phyloP scores from a whole-genome alignment of 2,888 invertebrate genomes.

The Cephus rjabovi region DNA sequence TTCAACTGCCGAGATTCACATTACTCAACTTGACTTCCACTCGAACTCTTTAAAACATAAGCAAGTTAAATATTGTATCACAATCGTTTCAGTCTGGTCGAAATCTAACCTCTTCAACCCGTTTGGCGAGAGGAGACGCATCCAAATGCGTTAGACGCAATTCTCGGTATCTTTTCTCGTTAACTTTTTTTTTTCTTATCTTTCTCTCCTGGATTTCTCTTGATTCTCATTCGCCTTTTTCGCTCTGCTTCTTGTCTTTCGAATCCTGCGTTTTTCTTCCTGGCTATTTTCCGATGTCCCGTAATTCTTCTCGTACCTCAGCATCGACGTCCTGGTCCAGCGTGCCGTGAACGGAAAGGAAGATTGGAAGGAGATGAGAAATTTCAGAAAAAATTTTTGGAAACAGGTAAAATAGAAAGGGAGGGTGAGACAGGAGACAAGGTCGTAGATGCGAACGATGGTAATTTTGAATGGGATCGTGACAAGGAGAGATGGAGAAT shows the following conservation, averaged over 20 bases:
- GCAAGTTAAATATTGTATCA: conserved; percentile 67
- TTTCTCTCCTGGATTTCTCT: background rate
- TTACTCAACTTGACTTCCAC: conserved; percentile 4
- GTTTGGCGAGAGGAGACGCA: conserved; percentile 50
- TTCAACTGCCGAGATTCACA: background rate
- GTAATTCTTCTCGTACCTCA: background rate
- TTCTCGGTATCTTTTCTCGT: background rate
- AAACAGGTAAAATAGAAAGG: background rate
- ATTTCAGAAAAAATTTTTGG: background rate
- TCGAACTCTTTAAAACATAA: conserved; percentile 56
- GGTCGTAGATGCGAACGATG: too few relatives aligned
- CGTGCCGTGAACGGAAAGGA: background rate
- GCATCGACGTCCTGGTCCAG: background rate
- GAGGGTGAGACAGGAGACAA: too few relatives aligned
- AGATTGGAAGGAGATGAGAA: background rate
- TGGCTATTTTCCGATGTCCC: too few relatives aligned
- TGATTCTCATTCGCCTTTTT: background rate
- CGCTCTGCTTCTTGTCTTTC: background rate
- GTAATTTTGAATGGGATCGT: background rate
- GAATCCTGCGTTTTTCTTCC: too few relatives aligned
- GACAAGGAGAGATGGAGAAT: background rate
- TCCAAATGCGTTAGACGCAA: background rate
- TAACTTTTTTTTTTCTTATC: background rate
- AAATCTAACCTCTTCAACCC: conserved; percentile 64
- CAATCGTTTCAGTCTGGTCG: conserved; percentile 66